Base-by-base conservation (phyloP, 1,140 invertebrate species). In the Heliconius hermathena region DNA sequence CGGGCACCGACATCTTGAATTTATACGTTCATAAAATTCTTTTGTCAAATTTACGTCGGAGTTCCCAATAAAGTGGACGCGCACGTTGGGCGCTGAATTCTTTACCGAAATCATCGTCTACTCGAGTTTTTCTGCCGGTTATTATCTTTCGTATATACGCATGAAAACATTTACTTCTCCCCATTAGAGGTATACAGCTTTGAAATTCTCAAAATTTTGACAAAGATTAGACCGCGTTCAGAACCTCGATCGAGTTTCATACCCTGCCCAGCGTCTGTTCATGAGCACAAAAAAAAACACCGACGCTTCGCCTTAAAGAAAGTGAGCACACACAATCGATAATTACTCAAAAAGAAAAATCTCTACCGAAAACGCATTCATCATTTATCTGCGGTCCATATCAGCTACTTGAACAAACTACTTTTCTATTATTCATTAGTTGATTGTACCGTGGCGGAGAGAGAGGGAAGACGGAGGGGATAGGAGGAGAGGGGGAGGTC, bases 1-100 rank as follows among this genome's bases (percentile, higher is more conserved):
- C 83, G 84, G 82, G 57, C 71, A 76, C 83, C 81, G 81, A 82
- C 89, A 88, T 90, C 83, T 80, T 84, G 91, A 91, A 89, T 91
- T 90, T 93, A 91, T 93, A 91, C 92, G 90, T 93, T 94, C 89
- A 89, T 92, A 90, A 94, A 92, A 94, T 93, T 88, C 90, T 91
- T 92, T 90, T 93, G 91, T 93, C 92, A 93, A 92, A 93, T 93
- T 92, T 93, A 90, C 91, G 87, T 83, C 87, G 87, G 82, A 79
- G 87, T 87, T 91, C 87, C 88, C 85, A 87, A 89, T 89, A 89
- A 88, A 88, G 79, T 88, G 90, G 89, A 54, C 87, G 83, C 33
- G 74, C 76, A 79, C 77, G 80, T 82, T 80, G 71, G 77, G 71
- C 29, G 79, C 57, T 74, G 88, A 85, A 93, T 93, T 93, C 92